These are phyloP conservation scores for Leistus spinibarbis DNA, from an alignment of 2,888 invertebrate genomes.

Conservation along the genomic window DNA sequence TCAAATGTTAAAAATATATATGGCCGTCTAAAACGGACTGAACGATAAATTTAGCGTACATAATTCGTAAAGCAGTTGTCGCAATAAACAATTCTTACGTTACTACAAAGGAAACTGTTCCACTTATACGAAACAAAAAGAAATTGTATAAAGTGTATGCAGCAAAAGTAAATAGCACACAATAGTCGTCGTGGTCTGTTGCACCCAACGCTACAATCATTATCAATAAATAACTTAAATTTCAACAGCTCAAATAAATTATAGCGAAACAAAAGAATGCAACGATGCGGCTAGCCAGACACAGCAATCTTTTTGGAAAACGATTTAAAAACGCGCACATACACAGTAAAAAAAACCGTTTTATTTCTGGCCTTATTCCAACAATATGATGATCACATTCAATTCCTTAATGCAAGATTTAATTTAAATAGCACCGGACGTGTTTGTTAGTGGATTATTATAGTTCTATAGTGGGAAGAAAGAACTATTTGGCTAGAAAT, in stretches of 20 bases:
- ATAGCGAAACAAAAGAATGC: not conserved
- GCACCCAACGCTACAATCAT: not conserved
- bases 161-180: not conserved
- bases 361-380: conserved; percentile 20
- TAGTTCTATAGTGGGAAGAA: not conserved
- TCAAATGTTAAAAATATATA: too few species aligned
- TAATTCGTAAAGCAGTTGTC: too few species aligned
- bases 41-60: too few species aligned
- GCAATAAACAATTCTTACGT: too few species aligned
- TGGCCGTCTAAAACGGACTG: too few species aligned
- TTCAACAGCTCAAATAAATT: not conserved
- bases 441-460: conserved; percentile 31
- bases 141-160: not conserved
- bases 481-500: not conserved
- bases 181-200: not conserved
- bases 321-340: not conserved
- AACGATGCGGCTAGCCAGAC: not conserved
- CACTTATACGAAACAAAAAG: too few species aligned
- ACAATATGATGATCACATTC: conserved; percentile 1
- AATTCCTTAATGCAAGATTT: conserved; percentile 39
- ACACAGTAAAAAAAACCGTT: not conserved
- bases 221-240: not conserved
- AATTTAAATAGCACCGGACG: conserved; percentile 32
- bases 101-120: too few species aligned
- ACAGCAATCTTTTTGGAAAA: not conserved